These are phyloP conservation scores for Engystomops pustulosus DNA, from an alignment of 2,113 vertebrate genomes.

Conservation along the genomic window DNA sequence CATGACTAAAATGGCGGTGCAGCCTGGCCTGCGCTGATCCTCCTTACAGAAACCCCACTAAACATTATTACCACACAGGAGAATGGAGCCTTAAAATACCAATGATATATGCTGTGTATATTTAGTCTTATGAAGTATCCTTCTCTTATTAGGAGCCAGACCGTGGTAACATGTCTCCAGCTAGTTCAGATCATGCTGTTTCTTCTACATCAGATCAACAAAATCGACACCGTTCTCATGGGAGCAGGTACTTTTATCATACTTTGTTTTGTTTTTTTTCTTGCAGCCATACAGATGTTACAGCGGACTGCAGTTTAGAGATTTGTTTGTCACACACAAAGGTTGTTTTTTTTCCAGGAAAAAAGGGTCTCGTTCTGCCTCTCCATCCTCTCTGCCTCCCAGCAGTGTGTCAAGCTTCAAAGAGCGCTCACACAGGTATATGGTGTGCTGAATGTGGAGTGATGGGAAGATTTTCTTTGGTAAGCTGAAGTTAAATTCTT, in stretches of 20 bases:
- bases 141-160: slow-evolving; percentile 19
- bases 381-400: slow-evolving; percentile 30
- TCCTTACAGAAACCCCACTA: no score
- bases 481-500: slow-evolving; percentile 8
- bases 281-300: no score
- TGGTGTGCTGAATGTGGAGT: not conserved
- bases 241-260: slow-evolving; percentile 29
- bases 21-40: no score
- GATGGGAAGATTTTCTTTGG: not conserved
- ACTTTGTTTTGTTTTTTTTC: not conserved
- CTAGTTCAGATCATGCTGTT: slow-evolving; percentile 23
- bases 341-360: slow-evolving; percentile 11
- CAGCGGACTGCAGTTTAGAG: not conserved
- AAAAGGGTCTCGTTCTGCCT: slow-evolving; percentile 25
- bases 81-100: no score
- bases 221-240: not conserved
- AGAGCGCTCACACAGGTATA: slow-evolving; percentile 46
- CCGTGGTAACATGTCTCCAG: slow-evolving; percentile 28
- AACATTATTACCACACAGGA: no score
- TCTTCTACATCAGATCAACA: not conserved
- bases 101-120: no score
- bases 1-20: no score
- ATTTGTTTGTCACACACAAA: not conserved
- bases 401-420: slow-evolving; percentile 32
- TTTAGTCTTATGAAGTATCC: no score